These are phyloP conservation scores for Microplitis manilae DNA, from an alignment of 2,888 invertebrate genomes.

Conservation along the genomic window DNA sequence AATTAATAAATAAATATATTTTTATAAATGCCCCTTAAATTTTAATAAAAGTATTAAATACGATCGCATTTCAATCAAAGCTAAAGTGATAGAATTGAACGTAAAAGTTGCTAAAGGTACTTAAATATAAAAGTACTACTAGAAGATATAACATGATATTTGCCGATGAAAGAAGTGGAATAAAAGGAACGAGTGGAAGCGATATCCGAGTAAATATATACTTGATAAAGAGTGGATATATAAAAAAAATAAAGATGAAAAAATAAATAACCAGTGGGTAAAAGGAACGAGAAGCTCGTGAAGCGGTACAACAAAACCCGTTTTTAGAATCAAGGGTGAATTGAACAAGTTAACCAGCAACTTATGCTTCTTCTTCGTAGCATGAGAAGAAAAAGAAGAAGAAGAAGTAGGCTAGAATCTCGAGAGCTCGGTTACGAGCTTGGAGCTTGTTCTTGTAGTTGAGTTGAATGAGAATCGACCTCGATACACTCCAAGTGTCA, in stretches of 20 bases:
- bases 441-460: background rate
- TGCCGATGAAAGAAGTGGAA: background rate
- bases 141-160: background rate
- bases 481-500: background rate
- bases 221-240: constrained; percentile 1
- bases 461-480: background rate
- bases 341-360: constrained; percentile 34
- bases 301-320: constrained; percentile 23
- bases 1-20: too few relatives aligned
- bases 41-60: background rate
- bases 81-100: background rate
- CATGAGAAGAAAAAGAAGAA: too few relatives aligned
- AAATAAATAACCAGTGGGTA: background rate
- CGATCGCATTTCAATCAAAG: background rate
- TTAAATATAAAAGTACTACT: background rate
- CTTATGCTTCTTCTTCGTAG: background rate
- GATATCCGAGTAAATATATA: background rate
- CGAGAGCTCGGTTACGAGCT: background rate
- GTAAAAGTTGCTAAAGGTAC: background rate
- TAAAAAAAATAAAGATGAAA: background rate
- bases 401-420: too few relatives aligned
- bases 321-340: constrained; percentile 36
- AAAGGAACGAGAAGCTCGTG: constrained; percentile 9
- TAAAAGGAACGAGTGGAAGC: background rate
- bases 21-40: background rate